phyloP scores from a whole-genome alignment of 1,140 invertebrate species.

The Popillia japonica region DNA sequence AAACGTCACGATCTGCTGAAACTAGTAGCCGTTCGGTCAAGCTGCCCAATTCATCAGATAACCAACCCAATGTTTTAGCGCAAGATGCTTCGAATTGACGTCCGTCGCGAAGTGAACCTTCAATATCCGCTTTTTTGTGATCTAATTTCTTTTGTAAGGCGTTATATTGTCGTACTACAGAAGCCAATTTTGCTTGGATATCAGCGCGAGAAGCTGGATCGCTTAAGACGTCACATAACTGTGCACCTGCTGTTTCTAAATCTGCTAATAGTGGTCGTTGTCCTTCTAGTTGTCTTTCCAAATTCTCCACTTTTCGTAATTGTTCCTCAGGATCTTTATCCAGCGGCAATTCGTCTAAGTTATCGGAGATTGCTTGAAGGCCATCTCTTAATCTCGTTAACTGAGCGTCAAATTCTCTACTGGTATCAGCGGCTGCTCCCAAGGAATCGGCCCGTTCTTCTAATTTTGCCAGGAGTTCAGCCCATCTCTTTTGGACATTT shows the following conservation, averaged over 20 bases:
- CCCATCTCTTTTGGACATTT: conserved; percentile 79
- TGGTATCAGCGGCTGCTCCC: conserved; percentile 87
- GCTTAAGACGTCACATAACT: conserved; percentile 87
- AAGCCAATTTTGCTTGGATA: conserved; percentile 86
- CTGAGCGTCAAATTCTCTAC: conserved; percentile 89
- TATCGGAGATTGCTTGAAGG: conserved; percentile 84
- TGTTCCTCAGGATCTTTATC: conserved; percentile 89
- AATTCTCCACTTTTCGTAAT: conserved; percentile 82
- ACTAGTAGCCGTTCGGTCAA: conserved; percentile 81
- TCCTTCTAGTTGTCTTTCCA: conserved; percentile 87
- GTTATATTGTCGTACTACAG: conserved; percentile 83
- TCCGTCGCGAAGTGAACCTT: conserved; percentile 82
- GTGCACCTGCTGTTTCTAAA: conserved; percentile 84
- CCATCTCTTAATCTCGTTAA: conserved; percentile 81
- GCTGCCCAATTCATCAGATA: conserved; percentile 78
- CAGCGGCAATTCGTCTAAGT: conserved; percentile 82
- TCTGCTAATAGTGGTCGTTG: conserved; percentile 87
- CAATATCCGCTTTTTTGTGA: conserved; percentile 88
- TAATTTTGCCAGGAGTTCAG: conserved; percentile 78
- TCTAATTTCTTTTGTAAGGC: conserved; percentile 89
- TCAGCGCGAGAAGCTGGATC: conserved; percentile 90
- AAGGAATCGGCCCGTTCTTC: conserved; percentile 85
- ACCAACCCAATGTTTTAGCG: conserved; percentile 86
- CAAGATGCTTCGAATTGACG: conserved; percentile 88
- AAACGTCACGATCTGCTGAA: conserved; percentile 83